These are phyloP conservation scores for Hydrophis major DNA, from an alignment of 2,797 vertebrate genomes.

Conservation along the genomic window DNA sequence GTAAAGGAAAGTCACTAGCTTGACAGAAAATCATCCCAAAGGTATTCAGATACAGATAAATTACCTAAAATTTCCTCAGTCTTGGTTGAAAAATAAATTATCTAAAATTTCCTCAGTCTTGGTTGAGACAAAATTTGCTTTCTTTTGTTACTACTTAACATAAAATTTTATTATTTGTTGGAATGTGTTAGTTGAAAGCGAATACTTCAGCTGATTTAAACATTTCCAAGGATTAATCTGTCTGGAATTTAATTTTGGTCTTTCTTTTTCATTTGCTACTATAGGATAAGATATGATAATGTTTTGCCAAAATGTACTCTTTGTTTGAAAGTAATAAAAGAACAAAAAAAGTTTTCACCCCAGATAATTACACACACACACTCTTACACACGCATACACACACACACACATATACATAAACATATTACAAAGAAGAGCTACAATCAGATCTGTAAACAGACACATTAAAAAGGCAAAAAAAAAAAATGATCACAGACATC, in stretches of 20 bases:
- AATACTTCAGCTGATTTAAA: not conserved
- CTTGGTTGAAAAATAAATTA: not conserved
- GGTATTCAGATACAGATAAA: not conserved
- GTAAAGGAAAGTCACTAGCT: not conserved
- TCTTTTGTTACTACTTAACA: not conserved
- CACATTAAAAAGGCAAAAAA: not conserved
- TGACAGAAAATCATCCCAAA: not conserved
- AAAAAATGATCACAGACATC: not conserved
- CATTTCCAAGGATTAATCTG: not conserved
- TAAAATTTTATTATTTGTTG: not conserved
- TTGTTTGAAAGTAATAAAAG: not conserved
- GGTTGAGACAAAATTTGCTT: not conserved
- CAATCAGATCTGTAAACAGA: not conserved
- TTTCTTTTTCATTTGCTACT: not conserved
- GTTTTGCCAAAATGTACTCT: not conserved
- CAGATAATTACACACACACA: not conserved
- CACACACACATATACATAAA: not conserved
- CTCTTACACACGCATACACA: not conserved
- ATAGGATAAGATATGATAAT: not conserved
- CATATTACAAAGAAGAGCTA: not conserved
- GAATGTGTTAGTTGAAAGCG: not conserved
- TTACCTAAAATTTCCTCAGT: not conserved
- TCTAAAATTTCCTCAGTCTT: not conserved
- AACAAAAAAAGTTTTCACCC: not conserved
- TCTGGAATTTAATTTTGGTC: not conserved